Base-by-base conservation (phyloP, 2,797 vertebrate species). In the Micromesistius poutassou region DNA sequence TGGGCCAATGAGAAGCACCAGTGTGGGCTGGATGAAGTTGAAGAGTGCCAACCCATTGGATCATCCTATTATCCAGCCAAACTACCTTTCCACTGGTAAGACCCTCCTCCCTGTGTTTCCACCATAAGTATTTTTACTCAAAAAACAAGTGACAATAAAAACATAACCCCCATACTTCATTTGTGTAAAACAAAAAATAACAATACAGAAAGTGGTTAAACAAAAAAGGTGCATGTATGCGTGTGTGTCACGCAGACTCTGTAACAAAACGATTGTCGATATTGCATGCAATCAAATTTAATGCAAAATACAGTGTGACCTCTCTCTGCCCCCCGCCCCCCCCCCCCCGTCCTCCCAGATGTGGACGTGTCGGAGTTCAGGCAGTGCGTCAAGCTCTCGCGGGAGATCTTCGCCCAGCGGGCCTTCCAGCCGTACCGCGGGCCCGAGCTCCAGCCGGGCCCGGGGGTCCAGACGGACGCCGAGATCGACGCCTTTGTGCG, bases 401-500 rank as follows among this genome's bases (percentile, higher is more conserved):
- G 97, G 81, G 97, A 99, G 87, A 97, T 99, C 81, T 98, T 99
- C 76, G 93, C 95, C 71, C 98, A 99, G 87, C 94, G 95, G 86
- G 96, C 97, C 42, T 97, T 99, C 6, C 95, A 96, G 55, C 79
- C 91, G 0, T 98, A 97, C 88, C 93, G 96, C 0, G 98, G 98
- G 1, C 80, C 91, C 0, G 98, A 99, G 91, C 87, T 96, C 75
- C 94, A 91, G 85, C 98, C 98, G 0, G 97, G 97, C 77, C 88
- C 84, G 13, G 80, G 89, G 0, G 77, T 96, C 76, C 94, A 95
- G 14, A 95, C 97, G 0, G 96, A 99, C n/a, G 80, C 92, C 0
- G 96, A 98, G 75, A 97, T 99, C 2, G 98, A 98, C 0, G 95
- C 95, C 36, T 99, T 98, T n/a, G 88, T 99, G 73, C 95, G 96